Conservation (phyloP, 2,888 invertebrate species). For the Cheilosia scutellata region DNA sequence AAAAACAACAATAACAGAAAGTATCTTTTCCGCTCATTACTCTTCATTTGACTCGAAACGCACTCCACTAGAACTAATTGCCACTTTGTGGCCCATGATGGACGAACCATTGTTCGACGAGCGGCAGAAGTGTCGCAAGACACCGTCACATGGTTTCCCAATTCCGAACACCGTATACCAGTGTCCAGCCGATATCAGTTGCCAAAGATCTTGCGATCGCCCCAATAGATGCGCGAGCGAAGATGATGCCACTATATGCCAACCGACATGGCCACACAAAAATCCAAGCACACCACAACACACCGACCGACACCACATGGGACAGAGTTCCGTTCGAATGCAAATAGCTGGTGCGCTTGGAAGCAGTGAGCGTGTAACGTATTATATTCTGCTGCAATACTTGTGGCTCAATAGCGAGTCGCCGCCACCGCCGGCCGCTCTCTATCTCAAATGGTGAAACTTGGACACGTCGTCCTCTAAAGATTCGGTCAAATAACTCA, state of each 20-base stretch:
- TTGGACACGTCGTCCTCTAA: constrained; percentile 66
- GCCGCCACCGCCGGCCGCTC: constrained; percentile 31
- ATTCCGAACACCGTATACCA: constrained; percentile 63
- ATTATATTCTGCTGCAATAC: constrained; percentile 67
- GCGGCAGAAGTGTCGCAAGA: constrained; percentile 70
- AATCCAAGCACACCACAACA: constrained; percentile 17
- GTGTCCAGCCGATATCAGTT: constrained; percentile 60
- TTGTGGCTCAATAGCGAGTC: constrained; percentile 51
- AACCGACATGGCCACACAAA: constrained; percentile 19
- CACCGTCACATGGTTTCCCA: constrained; percentile 73
- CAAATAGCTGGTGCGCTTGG: constrained; percentile 70
- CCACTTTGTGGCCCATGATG: constrained; percentile 74
- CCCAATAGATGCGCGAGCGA: constrained; percentile 62
- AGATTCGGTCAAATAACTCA: constrained; percentile 73
- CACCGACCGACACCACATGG: constrained; percentile 34
- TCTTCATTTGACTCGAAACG: constrained; percentile 71
- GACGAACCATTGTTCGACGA: constrained; percentile 71
- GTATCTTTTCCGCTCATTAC: constrained; percentile 76
- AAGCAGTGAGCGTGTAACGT: constrained; percentile 70
- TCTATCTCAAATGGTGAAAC: constrained; percentile 60
- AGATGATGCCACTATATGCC: constrained; percentile 58
- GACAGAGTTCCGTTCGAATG: constrained; percentile 76
- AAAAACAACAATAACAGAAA: constrained; percentile 21
- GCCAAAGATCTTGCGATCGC: constrained; percentile 72
- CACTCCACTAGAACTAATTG: constrained; percentile 75